phyloP scores from a whole-genome alignment of 23 tunicate genomes.

The Ciona savignyi region DNA sequence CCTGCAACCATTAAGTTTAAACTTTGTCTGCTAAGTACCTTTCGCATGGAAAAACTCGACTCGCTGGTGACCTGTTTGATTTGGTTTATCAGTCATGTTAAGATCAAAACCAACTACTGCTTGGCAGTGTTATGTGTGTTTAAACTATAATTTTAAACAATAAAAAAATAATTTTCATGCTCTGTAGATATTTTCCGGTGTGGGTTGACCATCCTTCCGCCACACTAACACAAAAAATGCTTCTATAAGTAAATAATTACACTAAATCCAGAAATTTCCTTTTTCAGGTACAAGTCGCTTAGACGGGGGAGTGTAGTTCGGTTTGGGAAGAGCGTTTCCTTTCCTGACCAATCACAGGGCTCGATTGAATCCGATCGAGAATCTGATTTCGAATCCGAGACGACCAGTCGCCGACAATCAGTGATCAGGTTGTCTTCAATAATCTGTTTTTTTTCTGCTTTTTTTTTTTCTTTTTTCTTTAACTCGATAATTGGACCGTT shows the following conservation, averaged over 20 bases:
- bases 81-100: no score
- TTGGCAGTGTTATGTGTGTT: no score
- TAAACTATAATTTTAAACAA: no score
- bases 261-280: neutral
- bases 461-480: constrained; percentile 5
- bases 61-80: no score
- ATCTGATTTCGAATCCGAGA: constrained; percentile 32
- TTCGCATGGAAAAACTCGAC: no score
- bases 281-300: neutral
- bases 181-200: no score
- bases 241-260: neutral
- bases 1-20: no score
- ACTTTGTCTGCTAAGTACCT: no score
- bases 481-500: constrained; percentile 7
- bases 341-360: constrained; percentile 11
- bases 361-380: constrained; percentile 27
- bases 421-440: constrained; percentile 23
- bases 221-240: neutral
- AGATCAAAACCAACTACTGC: no score
- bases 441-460: neutral
- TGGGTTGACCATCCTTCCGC: no score
- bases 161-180: no score
- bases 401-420: constrained; percentile 46
- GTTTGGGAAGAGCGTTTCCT: constrained; percentile 27
- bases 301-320: constrained; percentile 42